Evolutionary conservation across 1,140 invertebrate genomes (phyloP).

Genomic region (Akabosia matsudoensis): DNA sequence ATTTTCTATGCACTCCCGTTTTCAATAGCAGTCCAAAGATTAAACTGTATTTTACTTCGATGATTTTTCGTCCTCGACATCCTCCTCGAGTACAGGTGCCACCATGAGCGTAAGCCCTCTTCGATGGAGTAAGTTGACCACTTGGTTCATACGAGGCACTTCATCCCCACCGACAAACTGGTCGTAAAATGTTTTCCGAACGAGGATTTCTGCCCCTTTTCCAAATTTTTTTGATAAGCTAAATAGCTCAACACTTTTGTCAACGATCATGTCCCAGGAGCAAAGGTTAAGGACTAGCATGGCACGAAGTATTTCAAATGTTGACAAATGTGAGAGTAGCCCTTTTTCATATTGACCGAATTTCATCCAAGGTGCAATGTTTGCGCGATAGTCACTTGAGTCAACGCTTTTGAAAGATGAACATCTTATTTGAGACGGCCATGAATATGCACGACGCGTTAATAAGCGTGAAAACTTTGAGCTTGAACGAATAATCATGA

Average conservation of each 20-base stretch:
- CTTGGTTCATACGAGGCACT: slow-evolving; percentile 42
- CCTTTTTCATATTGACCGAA: slow-evolving; percentile 41
- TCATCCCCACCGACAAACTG: slow-evolving; percentile 52
- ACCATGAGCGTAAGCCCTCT: slow-evolving; percentile 51
- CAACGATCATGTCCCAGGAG: slow-evolving; percentile 48
- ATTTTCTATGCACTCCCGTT: neutral
- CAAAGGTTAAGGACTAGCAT: slow-evolving; percentile 48
- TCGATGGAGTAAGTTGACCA: slow-evolving; percentile 43
- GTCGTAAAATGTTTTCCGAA: slow-evolving; percentile 48
- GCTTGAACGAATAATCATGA: no score
- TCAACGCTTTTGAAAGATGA: no score
- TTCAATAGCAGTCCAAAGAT: neutral
- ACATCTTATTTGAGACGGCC: no score
- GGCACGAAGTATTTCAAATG: slow-evolving; percentile 48
- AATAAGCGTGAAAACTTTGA: no score
- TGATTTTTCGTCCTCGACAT: slow-evolving; percentile 48
- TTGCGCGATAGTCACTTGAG: slow-evolving; percentile 8
- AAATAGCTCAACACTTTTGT: slow-evolving; percentile 48
- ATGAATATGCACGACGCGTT: no score
- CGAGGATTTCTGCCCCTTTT: slow-evolving; percentile 38
- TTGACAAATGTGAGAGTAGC: slow-evolving; percentile 41
- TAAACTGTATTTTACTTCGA: slow-evolving; percentile 24
- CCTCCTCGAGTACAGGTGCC: slow-evolving; percentile 52
- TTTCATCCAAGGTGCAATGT: slow-evolving; percentile 40
- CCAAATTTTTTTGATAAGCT: slow-evolving; percentile 44